phyloP scores from a whole-genome alignment of 2,888 invertebrate species.

The Scaeva pyrastri region DNA sequence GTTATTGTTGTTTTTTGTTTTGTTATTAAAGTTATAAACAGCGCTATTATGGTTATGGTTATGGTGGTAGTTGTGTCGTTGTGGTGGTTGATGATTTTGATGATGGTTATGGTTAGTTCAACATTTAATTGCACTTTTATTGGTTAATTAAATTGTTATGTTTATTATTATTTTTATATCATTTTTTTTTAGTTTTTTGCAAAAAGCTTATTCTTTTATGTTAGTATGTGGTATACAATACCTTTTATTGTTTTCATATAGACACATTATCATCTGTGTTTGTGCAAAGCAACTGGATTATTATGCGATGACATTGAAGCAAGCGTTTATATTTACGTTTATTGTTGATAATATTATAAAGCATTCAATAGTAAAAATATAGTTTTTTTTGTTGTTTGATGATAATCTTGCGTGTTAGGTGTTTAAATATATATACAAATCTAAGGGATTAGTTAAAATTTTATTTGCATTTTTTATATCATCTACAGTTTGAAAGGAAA shows the following conservation, averaged over 20 bases:
- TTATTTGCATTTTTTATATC: slow-evolving; percentile 55
- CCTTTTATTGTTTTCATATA: slow-evolving; percentile 23
- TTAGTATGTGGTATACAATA: neutral
- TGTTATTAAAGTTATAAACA: neutral
- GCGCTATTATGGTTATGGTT: neutral
- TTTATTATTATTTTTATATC: slow-evolving; percentile 36
- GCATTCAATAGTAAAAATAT: slow-evolving; percentile 10
- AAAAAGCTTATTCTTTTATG: neutral
- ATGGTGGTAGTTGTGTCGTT: slow-evolving; percentile 24
- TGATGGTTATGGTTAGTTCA: slow-evolving; percentile 50
- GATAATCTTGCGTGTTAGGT: slow-evolving; percentile 67
- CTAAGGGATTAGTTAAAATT: slow-evolving; percentile 31
- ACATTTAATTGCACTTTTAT: slow-evolving; percentile 61
- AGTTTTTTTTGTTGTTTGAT: slow-evolving; percentile 48
- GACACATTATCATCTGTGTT: slow-evolving; percentile 1
- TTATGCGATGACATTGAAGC: slow-evolving; percentile 70
- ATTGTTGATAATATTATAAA: neutral
- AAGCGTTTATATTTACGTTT: slow-evolving; percentile 57
- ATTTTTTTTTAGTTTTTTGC: neutral
- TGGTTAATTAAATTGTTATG: slow-evolving; percentile 56
- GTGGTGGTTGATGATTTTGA: slow-evolving; percentile 35
- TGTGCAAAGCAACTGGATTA: slow-evolving; percentile 51
- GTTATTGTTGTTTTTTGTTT: too few species aligned
- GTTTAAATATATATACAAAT: slow-evolving; percentile 44
- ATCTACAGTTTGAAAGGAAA: neutral